Evolutionary conservation across 2,888 invertebrate genomes (phyloP), one percentile per base, ranked within the genome.

Genomic region (Lepidocyrtoides sp.): DNA sequence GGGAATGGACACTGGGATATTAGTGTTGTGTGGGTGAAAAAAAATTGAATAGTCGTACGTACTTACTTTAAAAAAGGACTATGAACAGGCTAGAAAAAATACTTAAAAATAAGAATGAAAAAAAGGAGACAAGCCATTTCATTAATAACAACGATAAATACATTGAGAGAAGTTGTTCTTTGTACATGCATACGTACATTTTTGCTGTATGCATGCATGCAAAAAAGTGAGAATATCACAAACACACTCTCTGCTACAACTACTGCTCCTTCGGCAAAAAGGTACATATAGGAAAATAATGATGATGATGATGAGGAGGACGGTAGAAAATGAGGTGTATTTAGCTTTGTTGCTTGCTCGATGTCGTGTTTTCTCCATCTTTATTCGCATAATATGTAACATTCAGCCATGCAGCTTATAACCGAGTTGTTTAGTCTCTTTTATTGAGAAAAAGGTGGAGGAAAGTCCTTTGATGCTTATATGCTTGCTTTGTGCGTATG

Each of bases 361-460:
- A 54, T 17, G 54, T 5, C 54, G n/a, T 54, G 17, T 44, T 54
- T 54, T 51, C 14, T 7, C 54, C n/a, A n/a, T n/a, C n/a, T n/a
- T n/a, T n/a, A n/a, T n/a, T n/a, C n/a, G n/a, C n/a, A n/a, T n/a
- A n/a, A n/a, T n/a, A n/a, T n/a, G n/a, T n/a, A n/a, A n/a, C n/a
- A n/a, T n/a, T n/a, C n/a, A n/a, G n/a, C 54, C 54, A 54, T 54
- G 17, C 54, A n/a, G 54, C 7, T 54, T 17, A n/a, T 3, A 54
- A 17, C 14, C 17, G 54, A 54, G 17, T 54, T 54, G 54, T 54
- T 54, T 17, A 17, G n/a, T 8, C 7, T 1, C 1, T 54, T 7
- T 54, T 54, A 54, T 54, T 54, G 54, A 54, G 54, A 54, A 54
- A 54, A 54, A 54, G 54, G 7, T 54, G 54, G 54, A 54, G 54